Base-by-base conservation (phyloP, 2,888 invertebrate species). In the Steinernema carpocapsae region DNA sequence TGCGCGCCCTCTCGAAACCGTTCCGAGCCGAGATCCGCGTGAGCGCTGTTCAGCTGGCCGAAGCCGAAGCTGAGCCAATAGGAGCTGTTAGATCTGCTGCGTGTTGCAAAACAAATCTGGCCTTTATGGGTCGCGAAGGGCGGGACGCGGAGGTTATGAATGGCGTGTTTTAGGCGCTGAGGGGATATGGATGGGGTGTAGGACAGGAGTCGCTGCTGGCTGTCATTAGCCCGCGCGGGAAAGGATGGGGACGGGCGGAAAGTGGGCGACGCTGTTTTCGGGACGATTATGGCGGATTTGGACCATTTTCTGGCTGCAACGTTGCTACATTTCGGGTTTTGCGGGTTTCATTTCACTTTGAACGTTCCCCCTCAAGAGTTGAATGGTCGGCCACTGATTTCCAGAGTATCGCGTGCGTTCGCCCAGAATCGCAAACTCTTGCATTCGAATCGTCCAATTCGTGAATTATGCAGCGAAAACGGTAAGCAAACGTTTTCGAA, bases 151-250 rank as follows among this genome's bases (percentile, higher is more conserved):
- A 48, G 48, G 48, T 48, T 48, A 48, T 48, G 48, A 48, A 48
- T 37, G 48, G 48, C 48, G 48, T 19, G 48, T 48, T 48, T 43
- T 48, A 48, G 17, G 17, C 22, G 37, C 4, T 37, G 37, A 37
- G 37, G 56, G 56, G 56, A 24, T 19, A 56, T 56, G 56, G 19
- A 48, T 48, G 48, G 2, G 6, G n/a, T 48, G 17, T 3, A 48
- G n/a, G 48, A 14, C 19, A 19, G 48, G 17, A 19, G 48, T 48
- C 48, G 24, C 24, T 26, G 10, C 26, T 22, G 56, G 26, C 56
- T 19, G 64, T 29, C 64, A 64, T 64, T 64, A 64, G 64, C 32
- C 64, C 64, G 24, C 64, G 32, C 29, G 29, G 32, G 64, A 24
- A 6, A 37, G 37, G 37, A 37, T 37, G 37, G 37, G 37, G 37